These are phyloP conservation scores for Parthenolecanium corni DNA, from an alignment of 2,888 invertebrate species.

Conservation along the genomic window DNA sequence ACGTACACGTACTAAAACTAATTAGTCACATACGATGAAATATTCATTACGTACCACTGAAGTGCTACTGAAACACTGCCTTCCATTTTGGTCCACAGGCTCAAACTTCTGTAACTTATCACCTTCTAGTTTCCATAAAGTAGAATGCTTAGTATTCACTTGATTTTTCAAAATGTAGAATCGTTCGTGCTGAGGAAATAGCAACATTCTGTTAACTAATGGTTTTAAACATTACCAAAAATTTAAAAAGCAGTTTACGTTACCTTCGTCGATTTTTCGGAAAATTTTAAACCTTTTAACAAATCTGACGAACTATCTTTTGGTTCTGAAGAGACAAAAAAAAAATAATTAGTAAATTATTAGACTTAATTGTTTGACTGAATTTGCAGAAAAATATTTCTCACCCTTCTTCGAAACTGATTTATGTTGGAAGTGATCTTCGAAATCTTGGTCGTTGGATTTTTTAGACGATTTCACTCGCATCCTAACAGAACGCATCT, in stretches of 20 bases:
- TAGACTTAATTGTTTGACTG: too few species aligned
- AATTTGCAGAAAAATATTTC: background rate
- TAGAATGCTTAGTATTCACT: conserved; percentile 66
- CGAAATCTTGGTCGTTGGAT: background rate
- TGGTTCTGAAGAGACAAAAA: background rate
- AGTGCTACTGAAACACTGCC: conserved; percentile 71
- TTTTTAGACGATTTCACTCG: conserved; percentile 1
- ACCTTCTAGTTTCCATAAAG: conserved; percentile 84
- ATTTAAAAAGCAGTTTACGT: too few species aligned
- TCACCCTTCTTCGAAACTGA: background rate
- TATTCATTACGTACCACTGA: conserved; percentile 53
- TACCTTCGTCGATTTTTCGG: background rate
- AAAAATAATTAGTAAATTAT: background rate
- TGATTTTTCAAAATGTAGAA: conserved; percentile 79
- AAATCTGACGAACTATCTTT: too few species aligned
- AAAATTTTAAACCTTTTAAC: background rate
- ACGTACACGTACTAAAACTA: too few species aligned
- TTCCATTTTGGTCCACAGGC: conserved; percentile 56
- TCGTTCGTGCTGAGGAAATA: conserved; percentile 61
- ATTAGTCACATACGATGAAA: background rate
- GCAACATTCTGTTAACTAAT: too few species aligned
- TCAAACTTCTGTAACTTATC: conserved; percentile 72
- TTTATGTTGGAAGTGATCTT: background rate
- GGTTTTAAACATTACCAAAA: too few species aligned
- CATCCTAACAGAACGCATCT: conserved; percentile 2